Base-by-base conservation (phyloP, 2,888 invertebrate species). In the Calameuta filiformis region DNA sequence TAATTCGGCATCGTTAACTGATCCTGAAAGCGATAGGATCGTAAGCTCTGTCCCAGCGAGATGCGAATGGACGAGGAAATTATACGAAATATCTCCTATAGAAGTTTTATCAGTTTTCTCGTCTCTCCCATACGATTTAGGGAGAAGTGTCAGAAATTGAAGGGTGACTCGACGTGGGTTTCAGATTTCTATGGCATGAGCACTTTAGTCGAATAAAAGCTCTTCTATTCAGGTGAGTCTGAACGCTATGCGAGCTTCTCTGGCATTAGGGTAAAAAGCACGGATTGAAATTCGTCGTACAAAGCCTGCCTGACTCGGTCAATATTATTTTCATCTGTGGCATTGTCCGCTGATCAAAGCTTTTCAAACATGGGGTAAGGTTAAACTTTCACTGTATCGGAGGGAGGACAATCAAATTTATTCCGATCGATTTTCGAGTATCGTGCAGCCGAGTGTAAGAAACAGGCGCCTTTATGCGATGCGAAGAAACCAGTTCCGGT, bases 141-240 rank as follows among this genome's bases (percentile, higher is more conserved):
- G 74, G 75, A 78, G 78, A 40, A 35, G 71, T 34, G 56, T 75
- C 73, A 75, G 75, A 78, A 75, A 78, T 78, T 71, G 78, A 78
- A 78, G 78, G 78, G 78, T 78, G 76, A 78, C 69, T 40, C 78
- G 75, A 75, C 78, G 71, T 71, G 78, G 78, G 78, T 78, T 78
- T 78, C 78, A 75, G 78, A 78, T 78, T 78, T 78, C 78, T 78
- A 78, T 78, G 78, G 40, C 75, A 56, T 78, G 71, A 78, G 78
- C 78, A 78, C 78, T 78, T 78, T 78, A 33, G 69, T 75, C 56
- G 78, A 75, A 78, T 78, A 78, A 78, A 78, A 78, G 78, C 75
- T 56, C 71, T 75, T 33, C 71, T 75, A 75, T 34, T 35, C 73
- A n/a, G 73, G 34, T 23, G 35, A 73, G 73, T 12, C 23, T 35